Conservation (phyloP, 2,113 vertebrate genomes). For the Megaceryle torquata region DNA sequence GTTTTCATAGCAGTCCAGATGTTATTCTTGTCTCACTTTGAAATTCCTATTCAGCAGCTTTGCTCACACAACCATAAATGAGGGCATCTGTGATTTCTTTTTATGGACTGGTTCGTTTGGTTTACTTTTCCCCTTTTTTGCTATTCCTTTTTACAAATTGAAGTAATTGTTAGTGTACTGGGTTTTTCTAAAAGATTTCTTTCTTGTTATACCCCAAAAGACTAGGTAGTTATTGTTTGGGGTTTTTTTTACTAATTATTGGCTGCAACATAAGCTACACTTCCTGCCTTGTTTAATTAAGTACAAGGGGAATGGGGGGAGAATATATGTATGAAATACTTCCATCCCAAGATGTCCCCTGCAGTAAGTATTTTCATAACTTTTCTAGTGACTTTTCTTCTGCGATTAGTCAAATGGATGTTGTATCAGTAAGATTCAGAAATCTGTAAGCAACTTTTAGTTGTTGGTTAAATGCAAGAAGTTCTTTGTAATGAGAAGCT, state of each 20-base stretch:
- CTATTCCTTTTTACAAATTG: background rate
- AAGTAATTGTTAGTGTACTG: background rate
- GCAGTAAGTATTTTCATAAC: background rate
- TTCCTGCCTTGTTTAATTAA: background rate
- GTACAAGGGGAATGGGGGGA: fast-evolving
- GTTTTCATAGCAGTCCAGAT: background rate
- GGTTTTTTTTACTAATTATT: background rate
- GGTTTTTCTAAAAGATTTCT: background rate
- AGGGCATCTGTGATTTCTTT: background rate
- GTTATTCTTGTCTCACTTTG: background rate
- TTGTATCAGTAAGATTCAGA: background rate
- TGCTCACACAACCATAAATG: background rate
- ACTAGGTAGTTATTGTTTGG: background rate
- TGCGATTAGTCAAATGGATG: background rate
- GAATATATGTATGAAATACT: background rate
- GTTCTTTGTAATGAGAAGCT: background rate
- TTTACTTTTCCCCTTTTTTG: background rate
- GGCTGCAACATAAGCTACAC: background rate
- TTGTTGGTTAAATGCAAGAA: background rate
- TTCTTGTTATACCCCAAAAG: background rate
- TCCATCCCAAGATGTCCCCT: background rate
- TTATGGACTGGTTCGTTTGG: background rate
- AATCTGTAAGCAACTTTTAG: background rate
- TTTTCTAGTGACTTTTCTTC: background rate
- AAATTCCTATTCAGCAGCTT: background rate